Evolutionary conservation across 2,888 invertebrate genomes (phyloP).

Genomic region (Hipparchia sbordonii): DNA sequence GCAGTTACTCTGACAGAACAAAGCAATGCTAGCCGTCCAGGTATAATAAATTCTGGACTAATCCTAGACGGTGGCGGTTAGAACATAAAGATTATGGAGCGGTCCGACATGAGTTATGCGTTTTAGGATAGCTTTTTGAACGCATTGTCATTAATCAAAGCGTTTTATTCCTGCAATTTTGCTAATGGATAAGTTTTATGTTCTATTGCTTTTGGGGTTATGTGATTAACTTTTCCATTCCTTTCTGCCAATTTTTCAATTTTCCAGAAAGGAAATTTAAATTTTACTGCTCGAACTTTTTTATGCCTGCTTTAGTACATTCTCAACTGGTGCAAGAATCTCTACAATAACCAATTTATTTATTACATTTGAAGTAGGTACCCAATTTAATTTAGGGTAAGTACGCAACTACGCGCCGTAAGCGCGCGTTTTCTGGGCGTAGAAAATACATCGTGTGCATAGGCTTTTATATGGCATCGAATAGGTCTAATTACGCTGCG

Average conservation of each 20-base stretch:
- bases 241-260: not conserved
- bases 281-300: too few relatives aligned
- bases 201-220: not conserved
- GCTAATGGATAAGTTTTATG: slow-evolving; percentile 12
- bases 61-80: slow-evolving; percentile 49
- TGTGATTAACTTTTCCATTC: not conserved
- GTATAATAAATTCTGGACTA: slow-evolving; percentile 55
- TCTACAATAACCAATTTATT: too few relatives aligned
- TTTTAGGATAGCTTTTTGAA: slow-evolving; percentile 34
- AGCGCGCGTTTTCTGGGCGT: too few relatives aligned
- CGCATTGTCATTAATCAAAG: slow-evolving; percentile 39
- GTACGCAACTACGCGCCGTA: too few relatives aligned
- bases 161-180: slow-evolving; percentile 2
- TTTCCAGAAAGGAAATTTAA: not conserved
- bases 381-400: too few relatives aligned
- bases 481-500: too few relatives aligned
- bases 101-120: slow-evolving; percentile 43
- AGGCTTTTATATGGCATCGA: too few relatives aligned
- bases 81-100: slow-evolving; percentile 54
- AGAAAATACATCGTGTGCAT: too few relatives aligned
- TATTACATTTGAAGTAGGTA: too few relatives aligned
- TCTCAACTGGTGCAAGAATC: too few relatives aligned
- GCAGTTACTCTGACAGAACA: slow-evolving; percentile 47
- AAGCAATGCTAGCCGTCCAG: slow-evolving; percentile 47
- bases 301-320: too few relatives aligned